Percentiles rank a stretch among this genome's conserved stretches.
Conservation (phyloP, 2,797 vertebrate genomes). For the Perodicticus potto region DNA sequence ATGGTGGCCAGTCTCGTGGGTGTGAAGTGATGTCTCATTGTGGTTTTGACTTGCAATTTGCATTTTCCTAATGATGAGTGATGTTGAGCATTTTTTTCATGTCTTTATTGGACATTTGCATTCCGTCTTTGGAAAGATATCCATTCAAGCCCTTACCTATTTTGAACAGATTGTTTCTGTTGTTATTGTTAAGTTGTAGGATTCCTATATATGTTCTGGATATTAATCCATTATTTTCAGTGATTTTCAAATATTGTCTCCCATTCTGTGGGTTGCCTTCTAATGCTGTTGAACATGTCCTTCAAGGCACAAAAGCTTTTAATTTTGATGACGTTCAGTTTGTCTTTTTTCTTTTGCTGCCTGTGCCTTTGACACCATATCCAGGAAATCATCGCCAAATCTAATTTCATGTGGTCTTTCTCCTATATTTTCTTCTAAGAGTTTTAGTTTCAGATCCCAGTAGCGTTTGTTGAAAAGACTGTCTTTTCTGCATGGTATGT, state of each 20-base stretch:
- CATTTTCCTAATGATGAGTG: conserved; percentile 43
- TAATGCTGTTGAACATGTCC: not conserved
- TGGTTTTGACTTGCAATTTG: conserved; percentile 27
- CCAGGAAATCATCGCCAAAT: not conserved
- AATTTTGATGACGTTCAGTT: not conserved
- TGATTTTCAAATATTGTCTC: not conserved
- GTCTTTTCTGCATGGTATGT: not conserved
- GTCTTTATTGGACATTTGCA: not conserved
- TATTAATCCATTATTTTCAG: not conserved
- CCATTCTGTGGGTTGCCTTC: not conserved
- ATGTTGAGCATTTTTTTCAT: not conserved
- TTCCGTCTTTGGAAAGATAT: conserved; percentile 7
- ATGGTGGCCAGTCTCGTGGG: not conserved
- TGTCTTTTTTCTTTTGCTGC: not conserved
- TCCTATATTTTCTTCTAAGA: not conserved
- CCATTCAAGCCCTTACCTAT: not conserved
- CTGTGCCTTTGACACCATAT: not conserved
- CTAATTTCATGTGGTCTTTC: not conserved
- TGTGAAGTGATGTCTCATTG: not conserved
- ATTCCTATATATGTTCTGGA: not conserved
- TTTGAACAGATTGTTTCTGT: not conserved
- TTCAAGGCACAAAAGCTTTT: not conserved
- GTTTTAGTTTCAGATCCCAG: not conserved
- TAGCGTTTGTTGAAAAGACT: not conserved
- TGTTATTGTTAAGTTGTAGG: not conserved